A percentile compares a stretch with the other conserved stretches of the same genome.
phyloP scores from a whole-genome alignment of 2,888 invertebrate genomes.

The Drosophila tanythrix region DNA sequence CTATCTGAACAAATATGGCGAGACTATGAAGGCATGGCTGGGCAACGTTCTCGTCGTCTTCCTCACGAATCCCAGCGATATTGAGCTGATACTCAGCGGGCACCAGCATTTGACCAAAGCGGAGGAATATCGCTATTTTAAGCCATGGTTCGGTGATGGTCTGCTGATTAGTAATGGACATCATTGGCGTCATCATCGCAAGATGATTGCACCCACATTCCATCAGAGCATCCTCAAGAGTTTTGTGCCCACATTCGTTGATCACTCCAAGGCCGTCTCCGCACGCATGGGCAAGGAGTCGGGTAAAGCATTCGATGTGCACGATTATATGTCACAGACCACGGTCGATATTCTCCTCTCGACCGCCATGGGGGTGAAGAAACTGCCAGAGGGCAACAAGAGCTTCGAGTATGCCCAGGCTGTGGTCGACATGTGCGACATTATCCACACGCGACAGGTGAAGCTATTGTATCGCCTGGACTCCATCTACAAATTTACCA shows the following conservation, averaged over 20 bases:
- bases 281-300: constrained; percentile 88
- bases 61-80: constrained; percentile 89
- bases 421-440: constrained; percentile 94
- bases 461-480: constrained; percentile 91
- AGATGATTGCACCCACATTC: constrained; percentile 94
- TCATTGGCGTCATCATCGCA: constrained; percentile 92
- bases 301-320: constrained; percentile 90
- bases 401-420: constrained; percentile 94
- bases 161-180: constrained; percentile 91
- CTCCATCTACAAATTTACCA: constrained; percentile 89
- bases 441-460: constrained; percentile 91
- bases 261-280: constrained; percentile 90
- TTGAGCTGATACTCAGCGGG: constrained; percentile 90
- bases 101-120: constrained; percentile 91
- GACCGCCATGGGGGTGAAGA: constrained; percentile 93
- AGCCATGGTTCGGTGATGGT: constrained; percentile 93
- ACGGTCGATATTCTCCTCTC: constrained; percentile 92
- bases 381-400: constrained; percentile 88
- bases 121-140: constrained; percentile 90
- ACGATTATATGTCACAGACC: constrained; percentile 92
- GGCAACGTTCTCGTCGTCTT: constrained; percentile 89
- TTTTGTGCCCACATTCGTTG: constrained; percentile 91
- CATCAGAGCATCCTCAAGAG: constrained; percentile 93
- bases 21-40: constrained; percentile 91
- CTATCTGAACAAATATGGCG: constrained; percentile 85